These are phyloP conservation scores for Ameiurus melas DNA, from an alignment of 2,113 vertebrate species.

Conservation along the genomic window DNA sequence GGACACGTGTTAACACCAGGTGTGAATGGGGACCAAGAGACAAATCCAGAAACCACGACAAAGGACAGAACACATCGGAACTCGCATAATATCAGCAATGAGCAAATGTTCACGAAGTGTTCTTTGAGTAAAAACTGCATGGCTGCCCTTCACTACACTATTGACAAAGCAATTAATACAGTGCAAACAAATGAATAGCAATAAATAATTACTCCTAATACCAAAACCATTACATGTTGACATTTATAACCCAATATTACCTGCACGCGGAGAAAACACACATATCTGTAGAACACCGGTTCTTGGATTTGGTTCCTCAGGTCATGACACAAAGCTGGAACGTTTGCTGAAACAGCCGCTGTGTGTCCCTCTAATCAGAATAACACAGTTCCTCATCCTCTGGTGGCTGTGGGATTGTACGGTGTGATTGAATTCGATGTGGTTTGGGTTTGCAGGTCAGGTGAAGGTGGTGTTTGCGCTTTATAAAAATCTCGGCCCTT, in stretches of 20 bases:
- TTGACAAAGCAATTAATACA: not conserved
- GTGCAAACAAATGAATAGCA: not conserved
- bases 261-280: not conserved
- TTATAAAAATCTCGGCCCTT: constrained; percentile 88
- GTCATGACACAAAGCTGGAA: not conserved
- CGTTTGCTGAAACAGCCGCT: not conserved
- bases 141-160: not conserved
- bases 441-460: constrained; percentile 63
- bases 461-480: constrained; percentile 89
- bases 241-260: not conserved
- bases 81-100: not conserved
- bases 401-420: not conserved
- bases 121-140: not conserved
- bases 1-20: not conserved
- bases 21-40: not conserved
- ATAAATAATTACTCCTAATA: not conserved
- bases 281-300: too few relatives aligned
- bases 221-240: not conserved
- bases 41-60: not conserved
- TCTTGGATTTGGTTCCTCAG: too few relatives aligned
- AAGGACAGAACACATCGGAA: not conserved
- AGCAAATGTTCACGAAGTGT: not conserved
- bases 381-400: not conserved
- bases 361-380: not conserved
- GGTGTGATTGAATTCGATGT: too few relatives aligned